These are phyloP conservation scores for Stenopsyche tienmushanensis DNA, from an alignment of 1,140 invertebrate genomes.

Conservation along the genomic window DNA sequence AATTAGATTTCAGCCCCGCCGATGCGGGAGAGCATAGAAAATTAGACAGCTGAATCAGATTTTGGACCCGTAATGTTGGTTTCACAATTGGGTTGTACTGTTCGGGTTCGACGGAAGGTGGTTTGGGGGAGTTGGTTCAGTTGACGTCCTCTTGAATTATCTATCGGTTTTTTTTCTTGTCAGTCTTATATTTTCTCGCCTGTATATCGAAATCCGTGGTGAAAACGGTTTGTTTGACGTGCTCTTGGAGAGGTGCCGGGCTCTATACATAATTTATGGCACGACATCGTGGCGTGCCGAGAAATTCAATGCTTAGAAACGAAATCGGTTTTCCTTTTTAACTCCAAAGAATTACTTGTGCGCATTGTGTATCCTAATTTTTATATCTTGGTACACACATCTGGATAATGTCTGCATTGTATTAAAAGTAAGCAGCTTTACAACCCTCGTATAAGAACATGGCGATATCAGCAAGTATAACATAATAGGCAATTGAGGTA, in stretches of 20 bases:
- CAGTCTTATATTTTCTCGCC: too few species aligned
- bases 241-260: background rate
- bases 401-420: background rate
- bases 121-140: too few species aligned
- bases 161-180: too few species aligned
- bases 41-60: too few species aligned
- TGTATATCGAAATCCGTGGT: slow-evolving; percentile 2
- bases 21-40: too few species aligned
- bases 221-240: slow-evolving; percentile 14
- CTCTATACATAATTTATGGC: slow-evolving; percentile 18
- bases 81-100: too few species aligned
- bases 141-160: too few species aligned
- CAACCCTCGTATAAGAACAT: background rate
- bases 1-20: too few species aligned
- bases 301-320: background rate
- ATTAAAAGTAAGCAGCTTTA: background rate
- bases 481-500: background rate
- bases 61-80: too few species aligned
- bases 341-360: background rate
- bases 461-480: background rate
- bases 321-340: slow-evolving; percentile 6
- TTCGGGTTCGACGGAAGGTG: too few species aligned
- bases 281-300: slow-evolving; percentile 5
- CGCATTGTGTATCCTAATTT: too few species aligned
- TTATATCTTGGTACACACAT: too few species aligned